These are phyloP conservation scores for Halictus ligatus DNA, from an alignment of 2,888 invertebrate genomes.

Conservation along the genomic window DNA sequence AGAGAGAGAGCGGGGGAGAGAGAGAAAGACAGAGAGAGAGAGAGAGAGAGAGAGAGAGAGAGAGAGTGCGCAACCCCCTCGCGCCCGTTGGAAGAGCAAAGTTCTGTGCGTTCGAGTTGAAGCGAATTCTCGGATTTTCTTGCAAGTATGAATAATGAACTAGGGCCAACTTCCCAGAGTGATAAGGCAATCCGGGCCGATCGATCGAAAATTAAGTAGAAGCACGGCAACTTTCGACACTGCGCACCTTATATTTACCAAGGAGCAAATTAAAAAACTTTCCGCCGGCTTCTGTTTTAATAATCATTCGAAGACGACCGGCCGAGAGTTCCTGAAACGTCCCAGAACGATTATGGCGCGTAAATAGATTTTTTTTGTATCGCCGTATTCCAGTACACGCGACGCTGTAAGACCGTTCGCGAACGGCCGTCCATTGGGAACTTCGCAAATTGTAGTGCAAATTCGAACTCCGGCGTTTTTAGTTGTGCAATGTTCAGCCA, in stretches of 20 bases:
- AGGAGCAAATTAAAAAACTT: slow-evolving; percentile 57
- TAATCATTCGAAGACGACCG: slow-evolving; percentile 28
- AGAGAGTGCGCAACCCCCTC: neutral
- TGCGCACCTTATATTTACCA: slow-evolving; percentile 40
- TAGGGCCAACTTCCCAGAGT: slow-evolving; percentile 37
- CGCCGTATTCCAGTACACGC: neutral
- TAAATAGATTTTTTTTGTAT: slow-evolving; percentile 1
- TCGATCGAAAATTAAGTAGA: slow-evolving; percentile 63
- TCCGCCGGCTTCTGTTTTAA: slow-evolving; percentile 33
- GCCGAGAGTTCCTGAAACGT: neutral
- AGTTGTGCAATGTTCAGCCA: neutral
- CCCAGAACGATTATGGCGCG: neutral
- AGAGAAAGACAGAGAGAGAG: too few species aligned
- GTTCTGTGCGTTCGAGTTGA: slow-evolving; percentile 50
- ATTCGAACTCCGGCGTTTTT: neutral
- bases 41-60: too few species aligned
- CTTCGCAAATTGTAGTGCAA: neutral
- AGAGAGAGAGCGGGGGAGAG: neutral
- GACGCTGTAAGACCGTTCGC: neutral
- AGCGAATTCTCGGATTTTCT: slow-evolving; percentile 63
- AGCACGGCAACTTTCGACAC: slow-evolving; percentile 31
- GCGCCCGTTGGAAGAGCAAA: slow-evolving; percentile 37
- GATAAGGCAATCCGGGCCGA: slow-evolving; percentile 59
- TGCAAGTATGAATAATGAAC: slow-evolving; percentile 63
- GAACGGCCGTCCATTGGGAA: neutral